Conservation (phyloP, 1,140 invertebrate genomes). For the Argopecten irradians region DNA sequence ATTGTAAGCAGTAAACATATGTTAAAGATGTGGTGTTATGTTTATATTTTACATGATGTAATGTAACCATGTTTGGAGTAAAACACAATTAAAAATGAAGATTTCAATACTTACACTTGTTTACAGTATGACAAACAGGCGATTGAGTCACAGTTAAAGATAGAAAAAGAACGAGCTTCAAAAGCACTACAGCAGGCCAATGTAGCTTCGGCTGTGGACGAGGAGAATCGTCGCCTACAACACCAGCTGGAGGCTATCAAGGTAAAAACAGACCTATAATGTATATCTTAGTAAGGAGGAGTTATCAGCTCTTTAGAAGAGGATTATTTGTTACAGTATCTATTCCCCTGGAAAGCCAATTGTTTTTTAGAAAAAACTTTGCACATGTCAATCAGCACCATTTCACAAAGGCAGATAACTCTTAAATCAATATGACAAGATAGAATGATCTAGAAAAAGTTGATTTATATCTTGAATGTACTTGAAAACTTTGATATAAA, state of each 20-base stretch:
- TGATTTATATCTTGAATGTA: no score
- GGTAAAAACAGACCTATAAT: conserved; percentile 50
- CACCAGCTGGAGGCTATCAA: conserved; percentile 66
- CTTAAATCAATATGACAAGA: no score
- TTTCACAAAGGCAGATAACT: no score
- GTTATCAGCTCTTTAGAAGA: background rate
- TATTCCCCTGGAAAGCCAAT: no score
- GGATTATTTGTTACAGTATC: background rate
- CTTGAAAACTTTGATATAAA: no score
- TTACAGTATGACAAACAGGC: conserved; percentile 62
- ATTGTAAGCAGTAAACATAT: background rate
- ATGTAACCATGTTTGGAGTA: background rate
- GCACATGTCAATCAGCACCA: no score
- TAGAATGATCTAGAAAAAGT: no score
- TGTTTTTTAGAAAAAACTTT: no score
- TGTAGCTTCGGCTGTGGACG: conserved; percentile 58
- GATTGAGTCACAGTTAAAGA: conserved; percentile 64
- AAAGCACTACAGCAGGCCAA: conserved; percentile 60
- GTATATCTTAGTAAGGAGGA: background rate
- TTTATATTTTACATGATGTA: no score
- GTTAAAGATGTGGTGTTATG: background rate
- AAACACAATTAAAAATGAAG: background rate
- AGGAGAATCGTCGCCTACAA: conserved; percentile 64
- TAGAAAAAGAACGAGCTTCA: conserved; percentile 64
- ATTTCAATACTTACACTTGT: background rate